phyloP scores from a whole-genome alignment of 2,888 invertebrate species.

The Drosophila cognata region DNA sequence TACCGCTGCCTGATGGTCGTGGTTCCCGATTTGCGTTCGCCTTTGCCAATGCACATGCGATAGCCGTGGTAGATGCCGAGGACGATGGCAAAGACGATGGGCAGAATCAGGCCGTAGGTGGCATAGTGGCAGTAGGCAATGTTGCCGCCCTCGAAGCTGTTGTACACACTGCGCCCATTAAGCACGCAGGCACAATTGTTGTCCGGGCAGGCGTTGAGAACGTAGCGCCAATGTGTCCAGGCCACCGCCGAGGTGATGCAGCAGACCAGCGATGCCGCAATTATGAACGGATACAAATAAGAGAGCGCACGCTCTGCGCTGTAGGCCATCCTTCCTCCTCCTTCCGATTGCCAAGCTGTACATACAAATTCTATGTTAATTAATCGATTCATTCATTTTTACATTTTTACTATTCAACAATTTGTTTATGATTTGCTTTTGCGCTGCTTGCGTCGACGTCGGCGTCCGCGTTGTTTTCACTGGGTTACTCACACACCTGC shows the following conservation, averaged over 20 bases:
- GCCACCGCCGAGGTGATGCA: slow-evolving; percentile 86
- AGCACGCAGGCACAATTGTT: slow-evolving; percentile 90
- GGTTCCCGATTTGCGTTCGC: slow-evolving; percentile 84
- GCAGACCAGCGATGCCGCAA: slow-evolving; percentile 79
- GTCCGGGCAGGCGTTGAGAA: slow-evolving; percentile 88
- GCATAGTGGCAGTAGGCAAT: slow-evolving; percentile 89
- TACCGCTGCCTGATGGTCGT: slow-evolving; percentile 84
- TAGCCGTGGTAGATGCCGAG: slow-evolving; percentile 89
- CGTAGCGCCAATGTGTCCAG: slow-evolving; percentile 89
- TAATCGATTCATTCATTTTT: slow-evolving; percentile 29
- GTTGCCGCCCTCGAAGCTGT: slow-evolving; percentile 88
- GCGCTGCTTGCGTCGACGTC: slow-evolving; percentile 22
- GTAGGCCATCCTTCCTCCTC: slow-evolving; percentile 80
- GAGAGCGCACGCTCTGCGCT: slow-evolving; percentile 82
- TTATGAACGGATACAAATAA: slow-evolving; percentile 82
- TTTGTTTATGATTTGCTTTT: slow-evolving; percentile 38
- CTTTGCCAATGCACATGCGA: slow-evolving; percentile 88
- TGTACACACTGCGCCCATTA: slow-evolving; percentile 87
- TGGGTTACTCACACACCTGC: slow-evolving; percentile 41
- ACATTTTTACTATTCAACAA: slow-evolving; percentile 30
- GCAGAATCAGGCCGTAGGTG: slow-evolving; percentile 88
- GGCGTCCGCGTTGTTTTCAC: slow-evolving; percentile 1
- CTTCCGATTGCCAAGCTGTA: slow-evolving; percentile 9
- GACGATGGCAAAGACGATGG: slow-evolving; percentile 88
- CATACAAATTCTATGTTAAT: slow-evolving; percentile 24